Evolutionary conservation across 2,797 vertebrate genomes (phyloP), one percentile per base, ranked within the genome.

Genomic region (Pristis pectinata): DNA sequence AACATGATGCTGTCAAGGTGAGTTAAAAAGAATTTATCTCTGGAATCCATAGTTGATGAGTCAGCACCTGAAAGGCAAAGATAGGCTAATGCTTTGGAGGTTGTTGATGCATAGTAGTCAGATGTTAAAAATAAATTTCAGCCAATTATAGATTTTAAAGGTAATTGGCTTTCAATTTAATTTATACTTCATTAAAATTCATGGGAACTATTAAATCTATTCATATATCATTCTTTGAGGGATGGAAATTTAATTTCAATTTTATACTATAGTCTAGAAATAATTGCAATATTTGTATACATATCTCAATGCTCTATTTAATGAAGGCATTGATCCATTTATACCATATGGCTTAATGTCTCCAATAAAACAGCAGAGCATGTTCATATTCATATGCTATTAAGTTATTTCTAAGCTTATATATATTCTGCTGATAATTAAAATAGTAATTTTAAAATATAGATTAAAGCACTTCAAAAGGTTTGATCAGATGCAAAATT

Each of bases 81-180:
- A 64, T n/a, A 64, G 34, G 15, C 34, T 89, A n/a, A 64, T 64
- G 5, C n/a, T 61, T 37, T 89, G 85, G 7, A 61, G 7, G 34
- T 89, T 56, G 34, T 89, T 89, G 85, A 89, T 37, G 37, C 15
- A 56, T 80, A 49, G 61, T 37, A 19, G 3, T 64, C 17, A 64
- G 56, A 15, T 61, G 64, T 64, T 64, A n/a, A 64, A 89, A 64
- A 64, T 64, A 89, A 19, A 30, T 89, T 89, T 89, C 85, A 89
- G n/a, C 30, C 85, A 9, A 89, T 89, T 89, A 89, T 59, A 89
- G 85, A 89, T 64, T 89, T 89, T 64, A 34, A 34, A 37, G 61
- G n/a, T 89, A n/a, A 61, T 64, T 89, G 59, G 59, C 6, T 89
- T 89, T 89, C 85, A 64, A 37, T 9, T 64, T 64, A 34, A 89